Conservation (phyloP, 2,113 vertebrate genomes). For the Paralichthys olivaceus region DNA sequence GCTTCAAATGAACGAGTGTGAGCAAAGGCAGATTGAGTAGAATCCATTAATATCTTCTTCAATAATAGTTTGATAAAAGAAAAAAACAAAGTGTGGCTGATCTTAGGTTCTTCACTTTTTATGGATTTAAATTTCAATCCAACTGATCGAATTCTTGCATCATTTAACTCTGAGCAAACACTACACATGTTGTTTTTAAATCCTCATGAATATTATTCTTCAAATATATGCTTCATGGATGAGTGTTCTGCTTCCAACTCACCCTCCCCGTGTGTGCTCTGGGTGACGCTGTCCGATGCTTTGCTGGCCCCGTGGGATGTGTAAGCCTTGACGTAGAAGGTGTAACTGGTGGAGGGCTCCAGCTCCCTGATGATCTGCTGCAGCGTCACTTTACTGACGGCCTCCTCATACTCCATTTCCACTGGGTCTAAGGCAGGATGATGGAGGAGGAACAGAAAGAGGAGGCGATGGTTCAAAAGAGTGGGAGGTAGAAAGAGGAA, state of each 20-base stretch:
- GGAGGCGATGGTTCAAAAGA: conserved; percentile 1
- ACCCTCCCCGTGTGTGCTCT: conserved; percentile 96
- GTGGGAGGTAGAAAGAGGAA: neutral
- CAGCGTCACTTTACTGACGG: conserved; percentile 94
- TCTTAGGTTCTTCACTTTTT: neutral
- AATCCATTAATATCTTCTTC: neutral
- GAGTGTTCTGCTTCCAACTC: conserved; percentile 58
- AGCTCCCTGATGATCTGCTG: conserved; percentile 94
- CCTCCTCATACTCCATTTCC: conserved; percentile 97
- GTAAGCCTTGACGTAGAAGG: conserved; percentile 98
- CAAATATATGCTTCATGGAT: neutral
- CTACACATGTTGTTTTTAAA: neutral
- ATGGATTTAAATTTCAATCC: neutral
- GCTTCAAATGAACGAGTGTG: neutral
- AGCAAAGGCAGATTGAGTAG: neutral
- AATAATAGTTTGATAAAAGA: neutral
- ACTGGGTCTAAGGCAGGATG: conserved; percentile 83
- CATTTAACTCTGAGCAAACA: neutral
- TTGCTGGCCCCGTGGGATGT: conserved; percentile 95
- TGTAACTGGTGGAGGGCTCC: conserved; percentile 95
- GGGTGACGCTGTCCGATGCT: conserved; percentile 86
- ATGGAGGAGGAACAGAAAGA: conserved; percentile 11
- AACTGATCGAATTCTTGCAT: neutral
- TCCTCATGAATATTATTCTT: neutral
- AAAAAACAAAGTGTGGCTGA: neutral